Evolutionary conservation across 2,888 invertebrate genomes (phyloP), one percentile per base, ranked within the genome.

Genomic region (Dicranocentrus wangi): DNA sequence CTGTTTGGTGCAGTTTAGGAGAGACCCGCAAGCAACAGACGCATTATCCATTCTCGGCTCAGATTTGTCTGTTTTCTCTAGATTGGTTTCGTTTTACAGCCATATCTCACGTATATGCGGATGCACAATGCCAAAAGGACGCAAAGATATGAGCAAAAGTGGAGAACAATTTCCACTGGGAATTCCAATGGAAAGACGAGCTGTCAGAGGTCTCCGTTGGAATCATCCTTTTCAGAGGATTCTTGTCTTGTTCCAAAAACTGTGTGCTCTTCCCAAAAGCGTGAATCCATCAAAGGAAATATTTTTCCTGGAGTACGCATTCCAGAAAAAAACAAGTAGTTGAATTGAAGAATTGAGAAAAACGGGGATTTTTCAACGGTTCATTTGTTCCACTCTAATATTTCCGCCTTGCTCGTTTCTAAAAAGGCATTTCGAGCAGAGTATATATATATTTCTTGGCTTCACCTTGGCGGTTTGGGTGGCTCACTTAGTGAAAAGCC

Each of bases 351-450:
- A 51, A 5, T n/a, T 8, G 3, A 15, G 15, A 51, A 51, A 51
- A 51, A 15, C 51, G 19, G 51, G 17, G 15, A 8, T 19, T 76
- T 76, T 76, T 68, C 66, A 68, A 66, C 66, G 76, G 58, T 76
- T 76, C 76, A 76, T 76, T 76, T 76, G 66, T 68, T 76, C 58
- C 68, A 32, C 25, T n/a, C 17, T 66, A 19, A 63, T 39, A 39
- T 63, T 63, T 63, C 42, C 63, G 32, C 39, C 25, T 63, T 28
- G 60, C 60, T 60, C 58, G 3, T 21, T 58, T 58, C 27, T 32
- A 32, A 32, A 32, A 3, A n/a, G n/a, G n/a, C n/a, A n/a, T n/a
- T n/a, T n/a, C n/a, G n/a, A n/a, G n/a, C n/a, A n/a, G n/a, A n/a
- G n/a, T n/a, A n/a, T n/a, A n/a, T n/a, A n/a, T n/a, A n/a, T n/a